Evolutionary conservation across 2,888 invertebrate species (phyloP).

Genomic region (Cancer borealis): DNA sequence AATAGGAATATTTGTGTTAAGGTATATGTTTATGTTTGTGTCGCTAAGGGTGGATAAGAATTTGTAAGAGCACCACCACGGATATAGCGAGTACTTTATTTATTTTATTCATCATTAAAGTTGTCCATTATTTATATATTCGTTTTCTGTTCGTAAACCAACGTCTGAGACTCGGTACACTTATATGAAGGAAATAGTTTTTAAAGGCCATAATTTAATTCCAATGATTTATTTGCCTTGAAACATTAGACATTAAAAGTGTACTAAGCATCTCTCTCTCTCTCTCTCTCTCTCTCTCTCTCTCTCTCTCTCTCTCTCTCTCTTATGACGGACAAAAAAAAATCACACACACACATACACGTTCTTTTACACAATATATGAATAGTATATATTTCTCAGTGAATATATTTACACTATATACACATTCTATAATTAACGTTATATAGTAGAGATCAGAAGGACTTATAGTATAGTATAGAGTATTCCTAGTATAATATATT

Average conservation of each 20-base stretch:
- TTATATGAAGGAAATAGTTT: background rate
- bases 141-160: no score
- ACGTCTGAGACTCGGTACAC: no score
- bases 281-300: background rate
- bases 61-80: no score
- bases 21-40: no score
- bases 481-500: background rate
- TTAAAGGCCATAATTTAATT: background rate
- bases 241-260: conserved; percentile 17
- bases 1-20: no score
- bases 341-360: background rate
- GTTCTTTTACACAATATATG: background rate
- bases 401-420: background rate
- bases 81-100: no score
- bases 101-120: no score
- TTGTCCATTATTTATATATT: no score
- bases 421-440: background rate
- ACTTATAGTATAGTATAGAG: background rate
- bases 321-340: background rate
- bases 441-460: no score
- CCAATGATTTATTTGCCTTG: background rate
- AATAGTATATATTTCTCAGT: background rate
- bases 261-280: conserved; percentile 6
- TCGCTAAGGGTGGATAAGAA: no score
- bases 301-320: conserved; percentile 6